These are phyloP conservation scores for Odontomachus brunneus DNA, from an alignment of 1,140 invertebrate genomes.

Conservation along the genomic window DNA sequence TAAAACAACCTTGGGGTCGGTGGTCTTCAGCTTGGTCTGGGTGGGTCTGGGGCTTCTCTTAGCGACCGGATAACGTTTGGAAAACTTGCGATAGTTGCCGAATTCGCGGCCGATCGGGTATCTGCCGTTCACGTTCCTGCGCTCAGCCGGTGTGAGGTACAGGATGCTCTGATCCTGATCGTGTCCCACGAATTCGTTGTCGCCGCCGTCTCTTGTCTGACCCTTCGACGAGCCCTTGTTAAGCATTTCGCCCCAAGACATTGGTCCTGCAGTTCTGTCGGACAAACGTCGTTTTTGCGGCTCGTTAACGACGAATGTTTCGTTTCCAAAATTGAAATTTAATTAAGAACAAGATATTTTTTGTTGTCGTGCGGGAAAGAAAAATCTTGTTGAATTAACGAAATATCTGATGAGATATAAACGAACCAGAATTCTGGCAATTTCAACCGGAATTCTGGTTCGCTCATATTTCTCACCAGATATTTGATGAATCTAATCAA, in stretches of 20 bases:
- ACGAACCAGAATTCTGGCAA: no score
- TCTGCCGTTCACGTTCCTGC: conserved; percentile 79
- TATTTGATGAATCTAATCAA: no score
- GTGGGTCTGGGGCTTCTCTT: conserved; percentile 80
- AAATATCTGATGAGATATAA: no score
- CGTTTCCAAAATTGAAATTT: neutral
- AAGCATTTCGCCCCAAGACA: conserved; percentile 66
- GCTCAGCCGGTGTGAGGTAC: conserved; percentile 71
- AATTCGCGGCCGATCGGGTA: conserved; percentile 77
- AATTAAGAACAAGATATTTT: no score
- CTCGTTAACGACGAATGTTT: neutral
- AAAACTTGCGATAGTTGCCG: conserved; percentile 71
- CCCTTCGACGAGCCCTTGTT: conserved; percentile 43
- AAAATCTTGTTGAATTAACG: no score
- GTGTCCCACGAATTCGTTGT: conserved; percentile 65
- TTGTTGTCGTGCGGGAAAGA: no score
- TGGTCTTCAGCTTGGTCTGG: conserved; percentile 72
- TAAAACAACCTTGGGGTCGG: conserved; percentile 79
- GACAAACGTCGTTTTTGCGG: neutral
- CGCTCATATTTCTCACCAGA: no score
- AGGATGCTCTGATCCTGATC: conserved; percentile 71
- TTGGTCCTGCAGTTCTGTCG: conserved; percentile 62
- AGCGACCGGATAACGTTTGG: conserved; percentile 78
- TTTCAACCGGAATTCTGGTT: no score
- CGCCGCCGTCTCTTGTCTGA: conserved; percentile 54